Percentiles rank a stretch among this genome's conserved stretches.
These are phyloP conservation scores for Linurgus olivaceus DNA, from an alignment of 2,797 vertebrate species.

Conservation along the genomic window DNA sequence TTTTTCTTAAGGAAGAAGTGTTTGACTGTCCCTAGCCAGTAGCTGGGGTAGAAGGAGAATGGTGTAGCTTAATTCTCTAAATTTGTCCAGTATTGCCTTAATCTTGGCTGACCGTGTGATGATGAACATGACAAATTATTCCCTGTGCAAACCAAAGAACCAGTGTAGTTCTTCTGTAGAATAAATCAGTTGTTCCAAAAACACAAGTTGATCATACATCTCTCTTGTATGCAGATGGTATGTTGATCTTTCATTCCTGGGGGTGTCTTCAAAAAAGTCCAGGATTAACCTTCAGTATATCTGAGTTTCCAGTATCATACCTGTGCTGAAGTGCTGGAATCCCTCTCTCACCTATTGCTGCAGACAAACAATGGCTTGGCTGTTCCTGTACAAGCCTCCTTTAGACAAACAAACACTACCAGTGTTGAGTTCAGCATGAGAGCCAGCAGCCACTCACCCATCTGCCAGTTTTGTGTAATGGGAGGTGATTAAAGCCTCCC, in stretches of 20 bases:
- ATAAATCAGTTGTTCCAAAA: neutral
- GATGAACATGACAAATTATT: neutral
- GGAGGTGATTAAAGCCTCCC: neutral
- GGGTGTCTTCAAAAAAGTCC: neutral
- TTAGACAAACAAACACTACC: neutral
- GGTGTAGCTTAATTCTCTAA: neutral
- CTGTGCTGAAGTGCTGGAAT: neutral
- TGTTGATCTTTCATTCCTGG: neutral
- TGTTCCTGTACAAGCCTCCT: neutral
- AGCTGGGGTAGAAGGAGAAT: neutral
- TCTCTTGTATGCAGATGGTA: neutral
- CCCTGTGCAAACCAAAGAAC: neutral
- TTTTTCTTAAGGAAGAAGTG: neutral
- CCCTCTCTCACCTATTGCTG: neutral
- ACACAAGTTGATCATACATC: neutral
- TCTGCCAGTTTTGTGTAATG: neutral
- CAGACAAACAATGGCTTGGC: neutral
- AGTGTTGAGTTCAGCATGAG: accelerated
- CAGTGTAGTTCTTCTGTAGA: neutral
- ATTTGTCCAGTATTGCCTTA: neutral
- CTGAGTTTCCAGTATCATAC: neutral
- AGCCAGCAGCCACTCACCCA: neutral
- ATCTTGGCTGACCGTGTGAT: neutral
- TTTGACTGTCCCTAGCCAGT: neutral
- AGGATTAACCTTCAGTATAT: neutral